Evolutionary conservation across 2,113 vertebrate species (phyloP).

Genomic region (Caloenas nicobarica): DNA sequence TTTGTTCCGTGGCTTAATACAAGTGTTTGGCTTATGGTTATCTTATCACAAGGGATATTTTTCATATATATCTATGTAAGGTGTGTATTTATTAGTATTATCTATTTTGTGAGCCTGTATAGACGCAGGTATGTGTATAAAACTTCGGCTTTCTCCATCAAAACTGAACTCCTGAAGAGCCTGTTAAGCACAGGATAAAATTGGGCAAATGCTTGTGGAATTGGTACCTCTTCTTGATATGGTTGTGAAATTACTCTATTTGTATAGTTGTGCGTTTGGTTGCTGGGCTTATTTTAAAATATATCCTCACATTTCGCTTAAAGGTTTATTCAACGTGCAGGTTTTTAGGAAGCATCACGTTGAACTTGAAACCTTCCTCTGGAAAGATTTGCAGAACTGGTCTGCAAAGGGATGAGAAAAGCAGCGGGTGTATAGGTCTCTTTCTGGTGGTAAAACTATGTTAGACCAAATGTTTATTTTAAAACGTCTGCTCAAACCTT

Average conservation of each 20-base stretch:
- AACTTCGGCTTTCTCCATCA: neutral
- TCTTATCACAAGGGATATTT: neutral
- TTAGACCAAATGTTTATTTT: too few relatives aligned
- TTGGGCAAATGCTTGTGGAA: neutral
- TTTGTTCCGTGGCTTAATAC: slow-evolving; percentile 52
- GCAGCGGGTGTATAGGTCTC: neutral
- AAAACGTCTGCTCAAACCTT: neutral
- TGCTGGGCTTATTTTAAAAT: neutral
- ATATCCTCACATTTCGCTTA: neutral
- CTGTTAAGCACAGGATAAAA: neutral
- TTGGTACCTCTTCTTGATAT: neutral
- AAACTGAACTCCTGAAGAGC: neutral
- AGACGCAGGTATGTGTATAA: neutral
- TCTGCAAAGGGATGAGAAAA: neutral
- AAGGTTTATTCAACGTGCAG: accelerated
- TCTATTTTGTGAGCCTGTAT: accelerated
- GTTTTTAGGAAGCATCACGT: neutral
- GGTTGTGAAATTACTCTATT: neutral
- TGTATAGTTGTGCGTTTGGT: neutral
- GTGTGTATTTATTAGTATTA: neutral
- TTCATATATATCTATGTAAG: neutral
- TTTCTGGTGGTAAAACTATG: neutral
- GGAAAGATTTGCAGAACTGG: neutral
- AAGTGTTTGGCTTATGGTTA: slow-evolving; percentile 29
- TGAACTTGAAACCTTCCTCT: neutral